Evolutionary conservation across 1,140 invertebrate species (phyloP).

Genomic region (Contarinia nasturtii): DNA sequence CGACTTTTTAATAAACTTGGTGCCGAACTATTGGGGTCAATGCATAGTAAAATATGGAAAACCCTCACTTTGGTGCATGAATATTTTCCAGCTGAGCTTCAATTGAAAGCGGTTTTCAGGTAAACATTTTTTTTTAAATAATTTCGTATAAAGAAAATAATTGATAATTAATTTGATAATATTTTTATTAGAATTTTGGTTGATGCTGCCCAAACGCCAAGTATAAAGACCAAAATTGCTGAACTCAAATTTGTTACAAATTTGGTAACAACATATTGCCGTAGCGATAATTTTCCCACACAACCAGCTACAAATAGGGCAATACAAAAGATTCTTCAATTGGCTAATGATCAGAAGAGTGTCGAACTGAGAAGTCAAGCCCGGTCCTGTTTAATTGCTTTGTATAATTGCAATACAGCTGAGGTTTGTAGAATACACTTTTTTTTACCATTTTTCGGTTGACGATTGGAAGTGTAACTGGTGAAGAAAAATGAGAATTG

Average conservation of each 20-base stretch:
- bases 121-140: too few relatives aligned
- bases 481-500: too few relatives aligned
- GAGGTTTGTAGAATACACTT: constrained; percentile 33
- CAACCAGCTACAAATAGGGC: constrained; percentile 35
- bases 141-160: too few relatives aligned
- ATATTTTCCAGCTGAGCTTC: constrained; percentile 37
- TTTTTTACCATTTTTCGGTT: too few relatives aligned
- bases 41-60: constrained; percentile 73
- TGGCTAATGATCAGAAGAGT: constrained; percentile 47
- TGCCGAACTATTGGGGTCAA: constrained; percentile 71
- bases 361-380: constrained; percentile 62
- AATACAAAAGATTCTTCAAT: constrained; percentile 41
- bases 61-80: constrained; percentile 72
- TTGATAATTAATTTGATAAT: background rate
- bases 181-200: constrained; percentile 45
- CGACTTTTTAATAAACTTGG: constrained; percentile 72
- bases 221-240: constrained; percentile 61
- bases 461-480: too few relatives aligned
- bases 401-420: constrained; percentile 79
- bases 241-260: constrained; percentile 55
- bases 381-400: constrained; percentile 56
- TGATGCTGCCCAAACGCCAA: constrained; percentile 80
- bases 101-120: constrained; percentile 38
- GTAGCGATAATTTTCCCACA: constrained; percentile 25
- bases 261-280: constrained; percentile 36